Percentiles rank a stretch among this genome's conserved stretches.
These are phyloP conservation scores for Ceyx cyanopectus DNA, from an alignment of 2,113 vertebrate species.

Conservation along the genomic window DNA sequence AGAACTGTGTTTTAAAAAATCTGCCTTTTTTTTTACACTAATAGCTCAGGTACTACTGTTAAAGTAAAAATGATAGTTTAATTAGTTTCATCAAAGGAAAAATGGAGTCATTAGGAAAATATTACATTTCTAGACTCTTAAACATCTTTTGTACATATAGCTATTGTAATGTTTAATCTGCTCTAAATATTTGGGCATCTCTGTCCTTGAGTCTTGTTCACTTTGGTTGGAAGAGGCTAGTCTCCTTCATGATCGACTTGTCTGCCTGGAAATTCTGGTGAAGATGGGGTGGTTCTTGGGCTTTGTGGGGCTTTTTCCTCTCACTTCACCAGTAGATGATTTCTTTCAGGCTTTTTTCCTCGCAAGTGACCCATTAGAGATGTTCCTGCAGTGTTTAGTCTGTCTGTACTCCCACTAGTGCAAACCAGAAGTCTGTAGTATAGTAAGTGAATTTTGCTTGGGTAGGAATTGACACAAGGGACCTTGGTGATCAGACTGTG, in stretches of 20 bases:
- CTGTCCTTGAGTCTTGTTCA: not conserved
- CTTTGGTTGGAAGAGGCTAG: not conserved
- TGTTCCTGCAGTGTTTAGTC: not conserved
- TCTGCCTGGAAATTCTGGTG: not conserved
- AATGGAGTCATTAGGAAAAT: not conserved
- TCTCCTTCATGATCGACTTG: fast-evolving
- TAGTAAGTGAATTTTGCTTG: not conserved
- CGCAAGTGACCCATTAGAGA: not conserved
- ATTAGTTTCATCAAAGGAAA: not conserved
- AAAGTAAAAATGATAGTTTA: not conserved
- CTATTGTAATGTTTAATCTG: not conserved
- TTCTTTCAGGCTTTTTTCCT: not conserved
- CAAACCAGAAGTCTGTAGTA: not conserved
- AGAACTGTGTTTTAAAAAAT: not conserved
- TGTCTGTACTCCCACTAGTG: not conserved
- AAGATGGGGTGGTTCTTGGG: not conserved
- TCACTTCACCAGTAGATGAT: not conserved
- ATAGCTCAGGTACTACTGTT: not conserved
- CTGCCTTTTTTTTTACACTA: not conserved
- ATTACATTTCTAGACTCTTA: not conserved
- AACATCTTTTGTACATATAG: not conserved
- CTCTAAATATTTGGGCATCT: not conserved
- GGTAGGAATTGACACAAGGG: not conserved
- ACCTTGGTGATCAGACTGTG: not conserved
- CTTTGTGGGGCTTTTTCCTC: not conserved